Base-by-base conservation (phyloP, 35 echinoderm and acorn worm genomes). In the Apostichopus parvimensis region DNA sequence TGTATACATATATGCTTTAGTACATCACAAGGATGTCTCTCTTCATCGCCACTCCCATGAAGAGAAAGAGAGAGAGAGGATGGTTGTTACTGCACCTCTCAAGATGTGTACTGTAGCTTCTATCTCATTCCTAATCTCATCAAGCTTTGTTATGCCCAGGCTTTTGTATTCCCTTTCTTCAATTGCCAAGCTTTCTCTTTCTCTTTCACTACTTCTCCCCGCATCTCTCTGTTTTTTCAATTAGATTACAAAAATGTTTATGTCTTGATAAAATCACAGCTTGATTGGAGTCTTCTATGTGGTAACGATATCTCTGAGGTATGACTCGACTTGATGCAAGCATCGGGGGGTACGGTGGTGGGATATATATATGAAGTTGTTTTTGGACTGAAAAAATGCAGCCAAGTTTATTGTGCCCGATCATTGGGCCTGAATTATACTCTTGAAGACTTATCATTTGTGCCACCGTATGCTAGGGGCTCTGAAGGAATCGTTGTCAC, bases 241-340 rank as follows among this genome's bases (percentile, higher is more conserved):
- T 88, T 64, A 88, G 86, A 88, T 88, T 65, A 88, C 86, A 68
- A 88, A 82, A 88, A 88, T 88, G 86, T 88, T 88, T 88, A 72
- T 88, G 86, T 73, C 61, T 88, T 88, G 61, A 88, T 88, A 88
- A 88, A 88, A 88, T 88, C 86, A 88, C 86, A 88, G 86, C 86
- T 88, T 88, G 86, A 88, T 28, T 88, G 60, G 21, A 88, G 61
- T 59, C 56, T 84, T 84, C 54, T 84, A 84, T 84, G 81, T 84
- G 55, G 52, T 17, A 84, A 59, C 58, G 54, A 59, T 60, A 84
- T 84, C 81, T 84, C 81, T 54, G 71, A 75, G 71, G 20, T 75
- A 75, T n/a, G 71, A 22, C 14, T 75, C 4, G 78, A 53, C 53
- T 80, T 80, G 78, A 80, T 13, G 57, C 55, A 84, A 58, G 81